Percentiles rank a stretch among this genome's conserved stretches.
Evolutionary conservation across 2,888 invertebrate species (phyloP).

Genomic region (Cosmorhoe ocellata): DNA sequence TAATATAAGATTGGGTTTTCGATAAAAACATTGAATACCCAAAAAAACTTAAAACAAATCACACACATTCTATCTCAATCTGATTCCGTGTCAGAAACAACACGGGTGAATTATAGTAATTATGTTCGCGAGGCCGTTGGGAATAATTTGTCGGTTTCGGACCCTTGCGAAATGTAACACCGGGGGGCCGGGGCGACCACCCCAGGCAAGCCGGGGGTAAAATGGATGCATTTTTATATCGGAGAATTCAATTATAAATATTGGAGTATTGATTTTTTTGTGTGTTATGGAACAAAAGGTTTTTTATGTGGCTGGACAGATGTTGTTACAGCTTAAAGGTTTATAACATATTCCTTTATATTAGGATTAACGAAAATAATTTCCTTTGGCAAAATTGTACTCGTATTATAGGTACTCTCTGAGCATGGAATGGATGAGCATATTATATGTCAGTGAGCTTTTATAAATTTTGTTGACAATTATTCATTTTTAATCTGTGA

Average conservation of each 20-base stretch:
- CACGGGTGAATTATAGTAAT: conserved; percentile 72
- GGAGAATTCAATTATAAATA: conserved; percentile 29
- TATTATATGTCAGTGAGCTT: no score
- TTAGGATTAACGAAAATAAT: conserved; percentile 14
- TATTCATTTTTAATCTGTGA: no score
- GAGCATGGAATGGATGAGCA: no score
- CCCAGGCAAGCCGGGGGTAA: conserved; percentile 26
- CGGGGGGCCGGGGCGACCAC: conserved; percentile 22
- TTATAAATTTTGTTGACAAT: no score
- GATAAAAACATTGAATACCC: no score
- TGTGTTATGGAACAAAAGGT: conserved; percentile 2
- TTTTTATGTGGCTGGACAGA: conserved; percentile 13
- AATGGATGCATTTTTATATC: conserved; percentile 50
- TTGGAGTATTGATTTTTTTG: conserved; percentile 23
- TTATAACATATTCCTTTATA: conserved; percentile 11
- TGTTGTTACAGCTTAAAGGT: conserved; percentile 15
- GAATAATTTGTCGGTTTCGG: conserved; percentile 61
- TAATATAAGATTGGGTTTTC: no score
- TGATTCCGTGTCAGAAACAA: conserved; percentile 50
- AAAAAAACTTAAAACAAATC: conserved; percentile 4
- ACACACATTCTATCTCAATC: conserved; percentile 30
- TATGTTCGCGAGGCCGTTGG: conserved; percentile 60
- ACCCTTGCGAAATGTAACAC: conserved; percentile 63
- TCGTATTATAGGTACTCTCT: no score
- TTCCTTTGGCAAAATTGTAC: conserved; percentile 1